phyloP scores from a whole-genome alignment of 2,797 vertebrate genomes.

The Chromis chromis region DNA sequence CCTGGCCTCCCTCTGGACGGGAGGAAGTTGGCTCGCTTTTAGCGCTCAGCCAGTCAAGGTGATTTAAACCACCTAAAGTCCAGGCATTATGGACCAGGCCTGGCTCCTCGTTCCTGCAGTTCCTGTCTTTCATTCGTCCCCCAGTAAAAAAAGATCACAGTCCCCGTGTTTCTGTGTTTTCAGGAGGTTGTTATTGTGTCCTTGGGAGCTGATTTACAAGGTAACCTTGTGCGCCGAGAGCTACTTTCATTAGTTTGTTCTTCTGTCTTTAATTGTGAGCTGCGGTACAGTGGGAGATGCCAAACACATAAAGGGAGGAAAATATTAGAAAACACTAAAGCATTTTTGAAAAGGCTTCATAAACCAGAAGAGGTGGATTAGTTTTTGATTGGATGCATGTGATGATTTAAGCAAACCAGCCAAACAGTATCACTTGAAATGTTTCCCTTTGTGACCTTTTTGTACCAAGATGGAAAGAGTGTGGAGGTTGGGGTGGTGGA shows the following conservation, averaged over 20 bases:
- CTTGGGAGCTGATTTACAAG: constrained; percentile 79
- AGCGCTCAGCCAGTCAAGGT: constrained; percentile 79
- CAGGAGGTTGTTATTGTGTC: constrained; percentile 75
- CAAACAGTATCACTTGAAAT: too few species aligned
- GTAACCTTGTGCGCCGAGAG: constrained; percentile 62
- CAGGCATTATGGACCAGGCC: constrained; percentile 53
- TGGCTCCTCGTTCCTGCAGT: constrained; percentile 64
- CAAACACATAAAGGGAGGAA: constrained; percentile 30
- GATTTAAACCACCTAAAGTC: constrained; percentile 81
- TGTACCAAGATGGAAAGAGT: not conserved
- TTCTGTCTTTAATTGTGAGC: constrained; percentile 69
- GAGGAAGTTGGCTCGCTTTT: constrained; percentile 70
- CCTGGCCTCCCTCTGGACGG: constrained; percentile 65
- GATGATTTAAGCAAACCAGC: not conserved
- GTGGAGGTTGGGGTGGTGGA: not conserved
- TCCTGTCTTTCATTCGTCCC: constrained; percentile 76
- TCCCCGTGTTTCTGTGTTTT: constrained; percentile 68
- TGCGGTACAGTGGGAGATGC: constrained; percentile 32
- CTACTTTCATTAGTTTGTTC: constrained; percentile 67
- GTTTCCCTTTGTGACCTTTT: too few species aligned
- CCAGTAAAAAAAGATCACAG: constrained; percentile 77
- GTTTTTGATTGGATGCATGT: not conserved
- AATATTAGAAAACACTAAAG: not conserved
- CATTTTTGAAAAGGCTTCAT: not conserved
- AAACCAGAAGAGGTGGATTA: not conserved